Percentiles rank a stretch among this genome's conserved stretches.
Conservation (phyloP, 2,888 invertebrate species). For the Diaprepes abbreviatus region DNA sequence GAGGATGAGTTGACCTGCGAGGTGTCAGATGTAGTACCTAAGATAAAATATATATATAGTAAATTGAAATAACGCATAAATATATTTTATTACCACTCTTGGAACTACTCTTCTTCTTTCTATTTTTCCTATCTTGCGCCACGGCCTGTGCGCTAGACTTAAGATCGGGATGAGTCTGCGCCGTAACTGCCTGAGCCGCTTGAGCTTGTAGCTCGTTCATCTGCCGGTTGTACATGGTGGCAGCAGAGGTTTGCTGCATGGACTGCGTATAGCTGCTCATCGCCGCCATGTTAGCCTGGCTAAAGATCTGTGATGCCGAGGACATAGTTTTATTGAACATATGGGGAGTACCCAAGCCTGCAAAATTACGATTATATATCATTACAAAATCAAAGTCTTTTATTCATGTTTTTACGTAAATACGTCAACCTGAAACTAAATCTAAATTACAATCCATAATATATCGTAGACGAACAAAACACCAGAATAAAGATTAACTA, state of each 20-base stretch:
- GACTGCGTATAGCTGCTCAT: slow-evolving; percentile 62
- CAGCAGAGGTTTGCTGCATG: slow-evolving; percentile 54
- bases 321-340: slow-evolving; percentile 64
- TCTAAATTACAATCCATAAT: too few species aligned
- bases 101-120: slow-evolving; percentile 35
- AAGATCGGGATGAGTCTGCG: slow-evolving; percentile 29
- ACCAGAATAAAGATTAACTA: too few species aligned
- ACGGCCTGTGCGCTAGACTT: slow-evolving; percentile 23
- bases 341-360: slow-evolving; percentile 55
- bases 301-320: slow-evolving; percentile 63
- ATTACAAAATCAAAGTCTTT: too few species aligned
- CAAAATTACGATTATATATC: too few species aligned
- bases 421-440: too few species aligned
- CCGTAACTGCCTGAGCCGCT: slow-evolving; percentile 13
- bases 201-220: slow-evolving; percentile 28
- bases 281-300: slow-evolving; percentile 61
- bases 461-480: too few species aligned
- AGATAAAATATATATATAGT: too few species aligned
- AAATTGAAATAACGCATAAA: too few species aligned
- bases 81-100: slow-evolving; percentile 24
- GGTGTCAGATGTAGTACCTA: slow-evolving; percentile 16
- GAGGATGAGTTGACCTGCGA: slow-evolving; percentile 5
- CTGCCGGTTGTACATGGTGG: slow-evolving; percentile 30
- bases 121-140: slow-evolving; percentile 27
- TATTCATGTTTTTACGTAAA: too few species aligned